Conservation (phyloP, 1,140 invertebrate species). For the Drosophila kurseongensis region DNA sequence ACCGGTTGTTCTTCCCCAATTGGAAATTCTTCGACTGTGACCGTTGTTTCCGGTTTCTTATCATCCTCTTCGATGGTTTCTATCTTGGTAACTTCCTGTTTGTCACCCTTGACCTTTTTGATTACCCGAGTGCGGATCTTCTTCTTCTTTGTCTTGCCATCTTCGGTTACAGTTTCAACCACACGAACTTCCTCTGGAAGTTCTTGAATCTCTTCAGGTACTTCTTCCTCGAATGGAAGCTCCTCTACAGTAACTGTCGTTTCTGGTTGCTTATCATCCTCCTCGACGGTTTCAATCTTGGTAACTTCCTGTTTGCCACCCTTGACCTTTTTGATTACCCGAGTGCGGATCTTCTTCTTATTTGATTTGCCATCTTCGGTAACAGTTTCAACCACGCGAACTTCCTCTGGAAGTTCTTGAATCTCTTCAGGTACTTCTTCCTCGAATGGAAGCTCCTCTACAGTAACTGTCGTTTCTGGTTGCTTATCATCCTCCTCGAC, state of each 20-base stretch:
- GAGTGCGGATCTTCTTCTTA: conserved; percentile 12
- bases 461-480: not conserved
- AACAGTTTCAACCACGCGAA: conserved; percentile 1
- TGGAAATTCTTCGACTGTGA: conserved; percentile 47
- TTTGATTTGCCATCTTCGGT: conserved; percentile 5
- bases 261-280: conserved; percentile 1
- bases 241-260: not conserved
- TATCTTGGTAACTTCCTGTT: conserved; percentile 83
- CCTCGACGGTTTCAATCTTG: conserved; percentile 7
- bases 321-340: conserved; percentile 4
- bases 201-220: not conserved
- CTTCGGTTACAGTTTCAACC: conserved; percentile 16
- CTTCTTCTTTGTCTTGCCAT: conserved; percentile 66
- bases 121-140: conserved; percentile 56
- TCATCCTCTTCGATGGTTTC: conserved; percentile 74
- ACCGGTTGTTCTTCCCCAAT: conserved; percentile 35
- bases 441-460: not conserved
- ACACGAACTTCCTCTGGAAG: conserved; percentile 4
- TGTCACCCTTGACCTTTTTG: conserved; percentile 66
- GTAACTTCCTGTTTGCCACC: conserved; percentile 9
- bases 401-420: conserved; percentile 8
- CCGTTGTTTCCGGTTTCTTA: conserved; percentile 50
- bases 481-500: conserved; percentile 7
- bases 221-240: conserved; percentile 1
- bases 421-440: not conserved